A percentile compares a stretch with the other conserved stretches of the same genome.
phyloP scores from a whole-genome alignment of 2,113 vertebrate genomes.

The Larimichthys crocea region DNA sequence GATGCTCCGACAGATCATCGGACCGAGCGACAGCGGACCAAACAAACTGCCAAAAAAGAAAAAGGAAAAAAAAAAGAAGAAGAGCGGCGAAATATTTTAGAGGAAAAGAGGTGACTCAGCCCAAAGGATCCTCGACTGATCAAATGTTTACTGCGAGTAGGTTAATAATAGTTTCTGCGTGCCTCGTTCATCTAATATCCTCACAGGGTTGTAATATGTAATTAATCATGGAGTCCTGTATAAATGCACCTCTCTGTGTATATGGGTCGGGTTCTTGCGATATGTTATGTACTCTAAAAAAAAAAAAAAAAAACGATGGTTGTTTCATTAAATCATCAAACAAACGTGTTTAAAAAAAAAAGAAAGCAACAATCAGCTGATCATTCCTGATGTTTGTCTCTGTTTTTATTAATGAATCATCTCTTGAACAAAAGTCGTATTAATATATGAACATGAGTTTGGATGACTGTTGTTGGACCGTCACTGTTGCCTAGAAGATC shows the following conservation, averaged over 20 bases:
- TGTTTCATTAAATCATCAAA: conserved; percentile 13
- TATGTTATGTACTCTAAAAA: conserved; percentile 48
- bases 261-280: conserved; percentile 60
- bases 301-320: not conserved
- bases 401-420: conserved; percentile 36
- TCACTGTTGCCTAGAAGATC: conserved; percentile 74
- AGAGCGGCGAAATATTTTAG: conserved; percentile 7
- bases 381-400: conserved; percentile 35
- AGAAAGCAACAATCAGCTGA: not conserved
- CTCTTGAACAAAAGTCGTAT: conserved; percentile 32
- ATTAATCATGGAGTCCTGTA: conserved; percentile 68
- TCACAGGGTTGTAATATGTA: conserved; percentile 68
- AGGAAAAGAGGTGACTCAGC: conserved; percentile 59
- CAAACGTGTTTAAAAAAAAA: not conserved
- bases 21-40: conserved; percentile 69
- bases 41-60: conserved; percentile 49
- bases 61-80: no score
- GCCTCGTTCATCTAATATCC: conserved; percentile 64
- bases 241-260: conserved; percentile 67
- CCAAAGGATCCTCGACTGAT: conserved; percentile 58
- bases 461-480: conserved; percentile 71
- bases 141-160: conserved; percentile 71
- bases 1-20: conserved; percentile 48
- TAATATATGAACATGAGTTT: conserved; percentile 69
- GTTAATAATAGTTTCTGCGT: conserved; percentile 72